Conservation (phyloP, 1,140 invertebrate genomes). For the Drosophila nebulosa region DNA sequence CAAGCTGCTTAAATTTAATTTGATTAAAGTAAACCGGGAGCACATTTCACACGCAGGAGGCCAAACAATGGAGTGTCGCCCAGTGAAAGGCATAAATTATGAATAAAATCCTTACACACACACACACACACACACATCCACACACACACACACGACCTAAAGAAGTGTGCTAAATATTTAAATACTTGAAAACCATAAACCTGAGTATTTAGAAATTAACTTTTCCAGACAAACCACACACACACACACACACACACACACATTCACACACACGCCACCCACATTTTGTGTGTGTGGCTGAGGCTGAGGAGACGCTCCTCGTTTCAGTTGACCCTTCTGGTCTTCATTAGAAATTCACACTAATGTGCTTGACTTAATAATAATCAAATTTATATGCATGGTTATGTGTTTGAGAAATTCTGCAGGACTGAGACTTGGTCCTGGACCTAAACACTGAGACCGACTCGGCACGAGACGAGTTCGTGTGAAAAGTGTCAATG, state of each 20-base stretch:
- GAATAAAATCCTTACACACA: slow-evolving; percentile 58
- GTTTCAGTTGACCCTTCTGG: slow-evolving; percentile 36
- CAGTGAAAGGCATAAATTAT: slow-evolving; percentile 64
- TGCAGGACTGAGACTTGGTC: slow-evolving; percentile 35
- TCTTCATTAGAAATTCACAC: slow-evolving; percentile 75
- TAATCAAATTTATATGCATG: slow-evolving; percentile 81
- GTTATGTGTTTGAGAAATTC: slow-evolving; percentile 70
- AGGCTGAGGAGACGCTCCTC: background rate
- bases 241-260: slow-evolving; percentile 3
- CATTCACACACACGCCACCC: slow-evolving; percentile 8
- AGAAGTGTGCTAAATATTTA: slow-evolving; percentile 76
- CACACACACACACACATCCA: slow-evolving; percentile 17
- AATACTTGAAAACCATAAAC: slow-evolving; percentile 70
- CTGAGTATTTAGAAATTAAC: slow-evolving; percentile 73
- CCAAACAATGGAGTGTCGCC: slow-evolving; percentile 39
- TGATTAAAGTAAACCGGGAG: slow-evolving; percentile 12
- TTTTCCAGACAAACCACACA: slow-evolving; percentile 32
- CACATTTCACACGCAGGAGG: slow-evolving; percentile 9
- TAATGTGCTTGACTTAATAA: slow-evolving; percentile 81
- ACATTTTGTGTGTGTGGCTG: slow-evolving; percentile 14
- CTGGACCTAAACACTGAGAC: background rate
- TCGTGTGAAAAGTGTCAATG: slow-evolving; percentile 59
- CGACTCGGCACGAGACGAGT: background rate
- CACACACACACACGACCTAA: slow-evolving; percentile 39
- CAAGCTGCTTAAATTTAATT: slow-evolving; percentile 6